Base-by-base conservation (phyloP, 2,888 invertebrate genomes). In the Perdita meconis region DNA sequence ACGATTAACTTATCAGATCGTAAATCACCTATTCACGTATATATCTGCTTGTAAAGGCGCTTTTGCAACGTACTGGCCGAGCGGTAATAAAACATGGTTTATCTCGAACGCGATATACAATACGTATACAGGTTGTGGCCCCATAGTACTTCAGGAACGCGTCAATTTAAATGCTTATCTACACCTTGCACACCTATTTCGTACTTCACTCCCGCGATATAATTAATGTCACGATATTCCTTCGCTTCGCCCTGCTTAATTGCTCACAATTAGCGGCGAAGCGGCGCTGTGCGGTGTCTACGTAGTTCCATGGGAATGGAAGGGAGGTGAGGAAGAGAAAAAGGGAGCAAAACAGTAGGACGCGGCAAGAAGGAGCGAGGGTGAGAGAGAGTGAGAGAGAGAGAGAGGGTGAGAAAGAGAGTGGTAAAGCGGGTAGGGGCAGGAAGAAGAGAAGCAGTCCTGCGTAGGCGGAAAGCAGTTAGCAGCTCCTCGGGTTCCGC, bases 161-260 rank as follows among this genome's bases (percentile, higher is more conserved):
- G 75, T 81, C 76, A 71, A 81, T 84, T 84, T 72, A 72, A 84
- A 81, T 75, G 81, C 74, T 84, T 84, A 84, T 84, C 80, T 82
- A 66, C 80, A 80, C 72, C 70, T 80, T 68, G 72, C 77, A 74
- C 74, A 53, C 82, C 70, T 50, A 40, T 61, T 34, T 50, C 40
- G 19, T 30, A 50, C 68, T 73, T 71, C 77, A 73, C 78, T 84
- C 75, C 73, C 65, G 24, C 72, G 75, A 56, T 71, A 67, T 84
- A 84, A 84, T 84, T 84, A 84, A 84, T 84, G 84, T 84, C 82
- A 73, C 80, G 76, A 84, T 84, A 84, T 80, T 76, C 82, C 78
- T 75, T 74, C 78, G 71, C 78, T 83, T 64, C 77, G 69, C 71
- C 61, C 40, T 78, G 76, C 73, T 86, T 87, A 86, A 86, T 87